phyloP scores from a whole-genome alignment of 2,797 vertebrate species.

The Remorina albescens region DNA sequence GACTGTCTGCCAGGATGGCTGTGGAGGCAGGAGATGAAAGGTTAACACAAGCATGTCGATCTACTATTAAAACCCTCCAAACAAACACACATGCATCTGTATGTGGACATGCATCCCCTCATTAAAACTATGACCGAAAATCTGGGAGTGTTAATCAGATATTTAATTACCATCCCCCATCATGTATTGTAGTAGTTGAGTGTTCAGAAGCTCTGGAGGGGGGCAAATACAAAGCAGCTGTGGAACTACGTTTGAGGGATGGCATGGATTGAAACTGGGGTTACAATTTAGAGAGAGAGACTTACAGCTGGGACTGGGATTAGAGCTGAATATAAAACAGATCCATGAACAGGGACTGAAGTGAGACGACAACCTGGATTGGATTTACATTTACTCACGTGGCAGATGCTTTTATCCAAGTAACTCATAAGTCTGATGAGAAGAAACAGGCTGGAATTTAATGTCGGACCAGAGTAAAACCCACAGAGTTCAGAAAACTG shows the following conservation, averaged over 20 bases:
- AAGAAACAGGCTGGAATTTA: background rate
- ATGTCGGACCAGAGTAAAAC: background rate
- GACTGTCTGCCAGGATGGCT: constrained; percentile 40
- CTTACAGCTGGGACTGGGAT: background rate
- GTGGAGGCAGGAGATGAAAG: constrained; percentile 59
- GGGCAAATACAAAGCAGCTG: constrained; percentile 90
- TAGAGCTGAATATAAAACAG: background rate
- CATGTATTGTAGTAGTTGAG: constrained; percentile 72
- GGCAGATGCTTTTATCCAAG: no score
- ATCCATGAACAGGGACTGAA: background rate
- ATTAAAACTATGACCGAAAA: constrained; percentile 67
- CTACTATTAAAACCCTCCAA: constrained; percentile 36
- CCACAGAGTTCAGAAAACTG: background rate
- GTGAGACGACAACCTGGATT: background rate
- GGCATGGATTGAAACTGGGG: background rate
- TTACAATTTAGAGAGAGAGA: background rate
- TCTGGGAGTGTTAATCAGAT: constrained; percentile 75
- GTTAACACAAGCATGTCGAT: constrained; percentile 67
- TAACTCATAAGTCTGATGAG: background rate
- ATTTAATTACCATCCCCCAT: constrained; percentile 59
- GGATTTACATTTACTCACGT: no score
- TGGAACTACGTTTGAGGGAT: constrained; percentile 12
- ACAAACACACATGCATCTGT: constrained; percentile 33
- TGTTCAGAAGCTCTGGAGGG: constrained; percentile 26
- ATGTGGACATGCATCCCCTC: constrained; percentile 37